Percentiles rank a stretch among this genome's conserved stretches.
phyloP scores from a whole-genome alignment of 2,113 vertebrate genomes.

The Pholis gunnellus region DNA sequence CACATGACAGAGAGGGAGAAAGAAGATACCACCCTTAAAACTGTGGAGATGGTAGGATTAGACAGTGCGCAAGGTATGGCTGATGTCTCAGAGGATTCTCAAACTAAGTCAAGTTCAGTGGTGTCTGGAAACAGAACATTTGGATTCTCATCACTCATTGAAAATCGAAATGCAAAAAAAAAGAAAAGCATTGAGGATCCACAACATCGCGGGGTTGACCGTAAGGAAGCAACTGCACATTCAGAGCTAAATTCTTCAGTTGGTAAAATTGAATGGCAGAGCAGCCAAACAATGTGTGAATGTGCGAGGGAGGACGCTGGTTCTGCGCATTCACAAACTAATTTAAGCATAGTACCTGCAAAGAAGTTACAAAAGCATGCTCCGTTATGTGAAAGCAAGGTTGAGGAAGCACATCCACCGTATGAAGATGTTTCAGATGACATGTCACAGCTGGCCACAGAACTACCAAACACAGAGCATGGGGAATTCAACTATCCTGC shows the following conservation, averaged over 20 bases:
- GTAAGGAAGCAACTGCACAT: not conserved
- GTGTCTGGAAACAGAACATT: not conserved
- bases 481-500: not conserved
- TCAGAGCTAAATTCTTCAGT: not conserved
- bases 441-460: not conserved
- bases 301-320: not conserved
- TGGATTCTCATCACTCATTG: not conserved
- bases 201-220: not conserved
- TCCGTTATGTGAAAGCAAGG: not conserved
- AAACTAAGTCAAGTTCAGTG: not conserved
- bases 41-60: not conserved
- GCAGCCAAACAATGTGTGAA: not conserved
- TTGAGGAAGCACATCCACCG: too few relatives aligned
- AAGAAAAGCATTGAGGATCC: not conserved
- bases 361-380: not conserved
- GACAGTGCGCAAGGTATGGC: not conserved
- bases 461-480: not conserved
- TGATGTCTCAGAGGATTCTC: not conserved
- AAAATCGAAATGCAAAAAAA: not conserved
- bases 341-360: not conserved
- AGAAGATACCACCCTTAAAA: not conserved
- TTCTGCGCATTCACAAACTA: not conserved
- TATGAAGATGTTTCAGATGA: slow-evolving; percentile 58
- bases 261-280: not conserved
- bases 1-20: not conserved